Conservation (phyloP, 2,113 vertebrate species). For the Choloepus hoffmanni region DNA sequence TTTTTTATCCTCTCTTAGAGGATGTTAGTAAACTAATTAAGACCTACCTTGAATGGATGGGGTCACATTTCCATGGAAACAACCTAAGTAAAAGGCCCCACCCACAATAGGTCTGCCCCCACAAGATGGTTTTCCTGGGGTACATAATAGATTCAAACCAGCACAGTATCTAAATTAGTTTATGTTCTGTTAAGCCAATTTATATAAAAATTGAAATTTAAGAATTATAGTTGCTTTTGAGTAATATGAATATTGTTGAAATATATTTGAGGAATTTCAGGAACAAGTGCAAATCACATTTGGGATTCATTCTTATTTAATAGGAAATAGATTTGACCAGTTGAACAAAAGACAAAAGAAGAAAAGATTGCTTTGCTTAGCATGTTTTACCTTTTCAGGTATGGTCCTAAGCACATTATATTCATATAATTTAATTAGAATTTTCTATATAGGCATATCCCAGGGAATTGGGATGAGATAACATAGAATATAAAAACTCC, state of each 20-base stretch:
- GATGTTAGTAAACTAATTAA: too few relatives aligned
- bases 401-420: not conserved
- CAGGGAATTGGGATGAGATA: not conserved
- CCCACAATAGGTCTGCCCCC: too few relatives aligned
- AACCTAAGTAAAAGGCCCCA: too few relatives aligned
- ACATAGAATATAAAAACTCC: not conserved
- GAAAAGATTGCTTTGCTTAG: not conserved
- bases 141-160: too few relatives aligned
- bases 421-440: not conserved
- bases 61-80: too few relatives aligned
- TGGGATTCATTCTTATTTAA: not conserved
- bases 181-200: not conserved
- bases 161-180: not conserved
- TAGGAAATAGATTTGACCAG: not conserved
- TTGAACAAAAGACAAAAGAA: not conserved
- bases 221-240: not conserved
- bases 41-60: too few relatives aligned
- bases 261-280: not conserved
- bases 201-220: not conserved
- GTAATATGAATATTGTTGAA: not conserved
- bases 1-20: too few relatives aligned
- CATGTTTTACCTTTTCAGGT: not conserved
- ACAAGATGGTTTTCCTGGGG: too few relatives aligned
- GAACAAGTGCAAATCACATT: not conserved
- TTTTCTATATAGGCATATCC: not conserved